Evolutionary conservation across 1,140 invertebrate species (phyloP), one percentile per base, ranked within the genome.

Genomic region (Drosophila sp.): DNA sequence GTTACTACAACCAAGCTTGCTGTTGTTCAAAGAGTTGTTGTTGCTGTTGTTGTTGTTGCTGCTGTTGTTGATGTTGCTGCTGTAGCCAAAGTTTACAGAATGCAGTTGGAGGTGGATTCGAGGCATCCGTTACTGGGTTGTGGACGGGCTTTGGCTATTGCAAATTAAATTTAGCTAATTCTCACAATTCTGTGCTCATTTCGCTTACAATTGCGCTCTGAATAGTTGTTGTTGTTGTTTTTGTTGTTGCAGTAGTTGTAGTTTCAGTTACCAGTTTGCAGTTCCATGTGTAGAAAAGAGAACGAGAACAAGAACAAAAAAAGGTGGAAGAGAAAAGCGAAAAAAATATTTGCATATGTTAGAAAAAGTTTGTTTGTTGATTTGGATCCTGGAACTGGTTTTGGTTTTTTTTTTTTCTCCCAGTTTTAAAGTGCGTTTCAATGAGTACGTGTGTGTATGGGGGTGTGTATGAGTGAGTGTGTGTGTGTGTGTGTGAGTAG

Each of bases 181-280:
- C 89, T 91, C 91, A 92, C 86, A 92, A 91, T 89, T 92, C 91
- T 89, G 91, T 92, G 80, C 91, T 92, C 91, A 92, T 92, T 92
- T 92, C 91, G 78, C 91, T 91, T 79, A 92, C 91, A 89, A 92
- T 91, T 92, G 91, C 79, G 91, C 86, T 89, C 91, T 92, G 80
- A 11, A 83, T 73, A 33, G 73, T 80, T 64, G 71, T 72, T 64
- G 75, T 82, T 66, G 64, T 77, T 61, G 56, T 70, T 67, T 40
- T 44, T 44, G 58, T 68, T 71, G 62, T 61, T 55, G 72, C 35
- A 60, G 72, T 76, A 47, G 73, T 76, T 76, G 66, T 40, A 60
- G 56, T 61, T 65, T 70, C 50, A 62, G 63, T 66, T 75, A 58
- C 23, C 30, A 60, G 60, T 61, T 74, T 60, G 60, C 54, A 62